Evolutionary conservation across 1,140 invertebrate genomes (phyloP), one percentile per base, ranked within the genome.

Genomic region (Nautilus pompilius): DNA sequence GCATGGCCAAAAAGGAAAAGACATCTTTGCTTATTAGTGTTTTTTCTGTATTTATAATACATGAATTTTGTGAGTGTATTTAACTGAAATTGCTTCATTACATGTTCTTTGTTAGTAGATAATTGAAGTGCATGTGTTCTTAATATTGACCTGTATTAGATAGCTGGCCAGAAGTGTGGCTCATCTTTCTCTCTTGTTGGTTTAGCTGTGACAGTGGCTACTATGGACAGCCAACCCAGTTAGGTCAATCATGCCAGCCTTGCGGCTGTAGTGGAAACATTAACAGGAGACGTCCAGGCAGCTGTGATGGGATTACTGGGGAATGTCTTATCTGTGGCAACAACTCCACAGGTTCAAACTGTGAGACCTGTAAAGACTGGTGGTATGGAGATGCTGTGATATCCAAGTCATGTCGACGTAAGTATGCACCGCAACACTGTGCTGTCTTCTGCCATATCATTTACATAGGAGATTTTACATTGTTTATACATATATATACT

Each of bases 211-310:
- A 67, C 6, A 67, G 73, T 61, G 79, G 79, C 60, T 75, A 76
- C 63, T 80, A 67, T 70, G 79, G 79, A 1, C 62, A 79, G 58
- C 79, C 79, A 2, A 60, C 30, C 2, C 53, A 56, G 10, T 51
- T 65, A 28, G 74, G 73, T 34, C 68, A 68, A 17, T 87, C 84
- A 5, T 99, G 97, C 80, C 82, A 87, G 65, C 85, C 88, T 53
- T 99, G 98, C 79, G 87, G 94, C 26, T 99, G 98, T 78, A 98
- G 89, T 81, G 91, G 91, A 66, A 99, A 99, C 77, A 93, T 95
- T n/a, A 93, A 99, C 80, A 76, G 90, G 13, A 87, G 87, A 10
- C 86, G 88, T 65, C 88, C 90, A 2, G 92, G 92, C 33, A 79
- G 77, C 56, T 99, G 98, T 81, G 91, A 99, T 84, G 84, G 90